These are phyloP conservation scores for Nannoperca australis DNA, from an alignment of 2,797 vertebrate species.

Conservation along the genomic window DNA sequence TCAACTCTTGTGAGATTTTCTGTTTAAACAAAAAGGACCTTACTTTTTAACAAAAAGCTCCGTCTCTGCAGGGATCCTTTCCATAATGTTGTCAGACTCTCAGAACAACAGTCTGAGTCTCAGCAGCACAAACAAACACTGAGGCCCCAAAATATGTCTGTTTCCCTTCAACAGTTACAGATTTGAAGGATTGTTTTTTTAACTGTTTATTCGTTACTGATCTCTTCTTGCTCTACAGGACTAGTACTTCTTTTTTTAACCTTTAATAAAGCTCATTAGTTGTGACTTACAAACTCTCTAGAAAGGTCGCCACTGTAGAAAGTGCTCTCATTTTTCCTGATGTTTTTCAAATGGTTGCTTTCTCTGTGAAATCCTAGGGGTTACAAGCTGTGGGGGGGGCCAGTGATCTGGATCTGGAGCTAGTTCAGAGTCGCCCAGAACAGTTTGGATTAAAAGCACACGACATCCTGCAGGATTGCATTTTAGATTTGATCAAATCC, in stretches of 20 bases:
- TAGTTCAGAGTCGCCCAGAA: not conserved
- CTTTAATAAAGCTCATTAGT: not conserved
- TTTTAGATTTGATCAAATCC: conserved; percentile 46
- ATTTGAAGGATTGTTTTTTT: not conserved
- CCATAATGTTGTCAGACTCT: too few relatives aligned
- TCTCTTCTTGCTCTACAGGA: not conserved
- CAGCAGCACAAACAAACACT: too few relatives aligned
- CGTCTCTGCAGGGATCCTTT: too few relatives aligned
- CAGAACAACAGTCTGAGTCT: too few relatives aligned
- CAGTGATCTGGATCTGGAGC: not conserved
- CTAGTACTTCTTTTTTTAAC: not conserved
- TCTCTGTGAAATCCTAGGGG: not conserved
- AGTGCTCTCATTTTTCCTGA: not conserved
- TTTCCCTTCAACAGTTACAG: too few relatives aligned
- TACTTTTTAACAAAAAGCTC: too few relatives aligned
- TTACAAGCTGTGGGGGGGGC: not conserved
- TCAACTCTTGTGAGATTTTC: too few relatives aligned
- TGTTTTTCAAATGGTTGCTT: not conserved
- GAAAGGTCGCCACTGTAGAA: not conserved
- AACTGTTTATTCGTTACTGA: not conserved
- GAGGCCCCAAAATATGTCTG: too few relatives aligned
- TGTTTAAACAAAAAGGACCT: too few relatives aligned
- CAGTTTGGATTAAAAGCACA: conserved; percentile 16
- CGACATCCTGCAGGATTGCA: conserved; percentile 19
- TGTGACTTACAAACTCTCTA: not conserved